Evolutionary conservation across 2,888 invertebrate genomes (phyloP), one percentile per base, ranked within the genome.

Genomic region (Calameuta pallipes): DNA sequence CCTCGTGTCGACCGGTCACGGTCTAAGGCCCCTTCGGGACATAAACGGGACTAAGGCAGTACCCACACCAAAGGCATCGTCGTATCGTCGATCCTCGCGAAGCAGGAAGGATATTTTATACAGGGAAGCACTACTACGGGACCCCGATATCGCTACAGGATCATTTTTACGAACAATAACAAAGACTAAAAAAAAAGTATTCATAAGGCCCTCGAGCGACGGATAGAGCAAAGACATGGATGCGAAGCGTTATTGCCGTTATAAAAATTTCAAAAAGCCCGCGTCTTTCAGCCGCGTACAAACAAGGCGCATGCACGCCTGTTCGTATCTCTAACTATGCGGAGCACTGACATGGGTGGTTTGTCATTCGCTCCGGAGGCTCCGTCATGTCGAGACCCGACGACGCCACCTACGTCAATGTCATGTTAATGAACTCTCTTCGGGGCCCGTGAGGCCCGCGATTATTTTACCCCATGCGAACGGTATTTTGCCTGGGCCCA

Each of bases 1-100:
- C 77, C 80, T 75, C 82, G 85, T 74, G 85, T 85, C 82, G 84
- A 81, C 84, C 76, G 84, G 84, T 85, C 84, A 85, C 83, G 83
- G 82, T 84, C 82, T 79, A 75, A 84, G 83, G 79, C 79, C 81
- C 84, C 79, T 75, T 77, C 79, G 73, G 76, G 79, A 84, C 78
- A 31, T 79, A 80, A 56, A 68, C 77, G 80, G 79, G 80, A 78
- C 77, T 85, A 84, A 82, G 23, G 82, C 82, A 74, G 75, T 78
- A 75, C 82, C 78, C 84, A 81, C 82, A 85, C 77, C 69, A 74
- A 74, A 35, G 34, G 69, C 71, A 30, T 23, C 12, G 35, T 74
- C 30, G 34, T 71, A 34, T 71, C 71, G 11, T 71, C 71, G 71
- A 31, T 71, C 71, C 71, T 31, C 15, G 13, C 56, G 15, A 56